Conservation (phyloP, 2,797 vertebrate species). For the Argyrosomus regius region DNA sequence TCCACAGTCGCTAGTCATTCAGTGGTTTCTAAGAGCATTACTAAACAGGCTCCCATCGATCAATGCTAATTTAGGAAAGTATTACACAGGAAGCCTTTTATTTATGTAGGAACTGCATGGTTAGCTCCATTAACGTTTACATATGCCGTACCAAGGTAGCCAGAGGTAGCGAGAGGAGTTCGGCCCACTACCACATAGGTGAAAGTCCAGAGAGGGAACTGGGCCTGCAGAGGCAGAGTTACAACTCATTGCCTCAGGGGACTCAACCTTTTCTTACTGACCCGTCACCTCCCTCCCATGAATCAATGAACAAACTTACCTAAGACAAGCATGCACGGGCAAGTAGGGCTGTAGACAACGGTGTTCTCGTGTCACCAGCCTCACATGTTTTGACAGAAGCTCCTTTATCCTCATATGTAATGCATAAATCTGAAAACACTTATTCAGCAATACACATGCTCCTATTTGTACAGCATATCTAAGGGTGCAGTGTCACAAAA, state of each 20-base stretch:
- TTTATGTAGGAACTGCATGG: constrained; percentile 55
- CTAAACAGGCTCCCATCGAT: constrained; percentile 33
- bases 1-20: neutral
- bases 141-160: constrained; percentile 43
- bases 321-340: constrained; percentile 58
- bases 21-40: neutral
- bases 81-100: constrained; percentile 48
- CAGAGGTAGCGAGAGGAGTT: constrained; percentile 39
- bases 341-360: constrained; percentile 48
- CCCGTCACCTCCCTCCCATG: constrained; percentile 65
- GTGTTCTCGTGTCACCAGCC: constrained; percentile 37
- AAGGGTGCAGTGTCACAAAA: constrained; percentile 39
- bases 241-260: constrained; percentile 65
- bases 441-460: constrained; percentile 35
- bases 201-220: constrained; percentile 64
- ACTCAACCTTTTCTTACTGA: constrained; percentile 60
- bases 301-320: constrained; percentile 64
- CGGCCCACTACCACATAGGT: constrained; percentile 41
- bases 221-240: constrained; percentile 63
- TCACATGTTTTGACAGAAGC: constrained; percentile 44
- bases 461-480: constrained; percentile 38
- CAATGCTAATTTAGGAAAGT: constrained; percentile 8
- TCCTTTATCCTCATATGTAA: constrained; percentile 12
- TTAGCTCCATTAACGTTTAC: constrained; percentile 58
- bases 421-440: constrained; percentile 47